Base-by-base conservation (phyloP, 2,113 vertebrate species). In the Ranitomeya variabilis region DNA sequence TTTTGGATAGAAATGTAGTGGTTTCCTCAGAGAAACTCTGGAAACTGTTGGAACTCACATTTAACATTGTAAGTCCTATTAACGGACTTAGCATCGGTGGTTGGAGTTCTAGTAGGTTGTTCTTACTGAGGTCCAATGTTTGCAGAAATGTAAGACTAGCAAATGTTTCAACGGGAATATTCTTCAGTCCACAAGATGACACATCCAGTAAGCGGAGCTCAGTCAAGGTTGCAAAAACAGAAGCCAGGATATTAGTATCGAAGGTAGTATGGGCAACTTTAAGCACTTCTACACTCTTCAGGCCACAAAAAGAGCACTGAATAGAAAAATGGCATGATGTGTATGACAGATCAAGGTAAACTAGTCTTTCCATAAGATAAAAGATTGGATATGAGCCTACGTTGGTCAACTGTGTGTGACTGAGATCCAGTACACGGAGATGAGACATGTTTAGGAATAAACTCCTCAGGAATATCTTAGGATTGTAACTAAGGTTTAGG, bases 321-420 rank as follows among this genome's bases (percentile, higher is more conserved):
- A 91, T 93, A 16, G 51, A 83, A 59, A 97, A 80, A 0, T 37
- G 74, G 0, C 19, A 93, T 9, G 62, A 14, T 0, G 95, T 94
- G 1, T 96, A 1, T 54, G 96, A 96, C 84, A 97, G 93, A 59
- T 97, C 95, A 0, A 96, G 94, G 67, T 96, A 96, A 76, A 71
- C 60, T 1, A 96, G 94, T 7, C 92, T 93, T 55, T 5, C 82
- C 31, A 96, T 93, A 23, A 90, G 89, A 0, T 92, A 62, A 59
- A 97, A 96, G 11, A 92, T 31, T 62, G 94, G 90, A 18, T 93
- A 91, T 0, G 79, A 10, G 23, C 89, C 94, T 67, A 87, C 45
- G 8, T 66, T 52, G 2, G 10, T 0, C 51, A 96, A 77, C 6
- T 6, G 89, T 0, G 95, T 95, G 76, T 91, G 87, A 55, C 92